Percentiles rank a stretch among this genome's conserved stretches.
Conservation (phyloP, 1,140 invertebrate species). For the Physella acuta region DNA sequence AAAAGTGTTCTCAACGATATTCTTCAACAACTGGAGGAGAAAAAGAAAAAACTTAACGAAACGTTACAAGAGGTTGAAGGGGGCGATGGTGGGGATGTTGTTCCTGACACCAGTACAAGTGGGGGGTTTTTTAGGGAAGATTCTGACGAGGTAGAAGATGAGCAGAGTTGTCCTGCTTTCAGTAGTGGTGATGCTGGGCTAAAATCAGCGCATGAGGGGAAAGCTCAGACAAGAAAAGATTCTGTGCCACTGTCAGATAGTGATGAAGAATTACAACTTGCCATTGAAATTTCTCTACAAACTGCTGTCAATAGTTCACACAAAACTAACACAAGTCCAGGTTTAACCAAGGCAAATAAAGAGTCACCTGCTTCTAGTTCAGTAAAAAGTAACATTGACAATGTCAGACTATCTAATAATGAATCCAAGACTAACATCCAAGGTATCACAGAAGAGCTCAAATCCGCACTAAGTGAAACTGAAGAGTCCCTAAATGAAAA, state of each 20-base stretch:
- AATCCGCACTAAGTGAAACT: no score
- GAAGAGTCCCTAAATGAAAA: no score
- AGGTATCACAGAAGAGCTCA: no score
- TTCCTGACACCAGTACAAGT: neutral
- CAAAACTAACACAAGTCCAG: no score
- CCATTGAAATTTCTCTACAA: constrained; percentile 21
- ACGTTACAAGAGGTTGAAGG: neutral
- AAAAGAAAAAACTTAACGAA: constrained; percentile 11
- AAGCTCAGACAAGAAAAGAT: neutral
- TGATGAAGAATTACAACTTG: constrained; percentile 25
- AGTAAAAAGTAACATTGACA: no score
- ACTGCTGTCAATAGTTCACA: no score
- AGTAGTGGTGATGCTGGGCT: neutral
- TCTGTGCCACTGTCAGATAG: neutral
- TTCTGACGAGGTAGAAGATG: neutral
- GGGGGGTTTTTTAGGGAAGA: constrained; percentile 12
- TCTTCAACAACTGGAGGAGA: constrained; percentile 5
- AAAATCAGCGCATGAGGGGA: neutral
- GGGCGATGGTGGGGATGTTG: neutral
- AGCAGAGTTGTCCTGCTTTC: neutral
- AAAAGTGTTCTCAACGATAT: constrained; percentile 22
- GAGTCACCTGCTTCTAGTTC: no score
- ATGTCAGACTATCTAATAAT: no score
- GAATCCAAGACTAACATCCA: no score
- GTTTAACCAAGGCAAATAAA: no score